Evolutionary conservation across 2,113 vertebrate genomes (phyloP).

Genomic region (Pseudorhombus dupliciocellatus): DNA sequence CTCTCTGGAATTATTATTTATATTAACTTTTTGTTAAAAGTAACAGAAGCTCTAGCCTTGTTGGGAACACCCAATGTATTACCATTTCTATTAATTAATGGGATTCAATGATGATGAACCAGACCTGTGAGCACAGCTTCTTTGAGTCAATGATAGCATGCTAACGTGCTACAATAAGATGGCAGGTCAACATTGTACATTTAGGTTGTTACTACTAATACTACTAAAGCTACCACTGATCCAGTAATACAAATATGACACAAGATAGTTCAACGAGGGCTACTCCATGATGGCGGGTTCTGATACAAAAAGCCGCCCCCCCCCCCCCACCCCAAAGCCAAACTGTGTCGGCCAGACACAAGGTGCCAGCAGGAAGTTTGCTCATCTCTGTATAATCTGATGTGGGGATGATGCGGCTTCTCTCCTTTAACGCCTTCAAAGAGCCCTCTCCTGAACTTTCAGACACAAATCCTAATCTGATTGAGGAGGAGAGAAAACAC

Average conservation of each 20-base stretch:
- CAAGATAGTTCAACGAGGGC: neutral
- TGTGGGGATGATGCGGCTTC: constrained; percentile 50
- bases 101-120: no score
- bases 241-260: neutral
- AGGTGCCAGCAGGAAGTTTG: constrained; percentile 69
- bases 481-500: constrained; percentile 54
- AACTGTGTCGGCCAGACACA: constrained; percentile 66
- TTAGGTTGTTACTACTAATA: neutral
- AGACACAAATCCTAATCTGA: constrained; percentile 60
- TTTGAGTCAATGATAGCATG: neutral
- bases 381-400: constrained; percentile 63
- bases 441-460: constrained; percentile 30
- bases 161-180: neutral
- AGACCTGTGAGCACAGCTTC: neutral
- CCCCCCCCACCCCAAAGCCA: constrained; percentile 65
- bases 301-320: constrained; percentile 11
- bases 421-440: constrained; percentile 63
- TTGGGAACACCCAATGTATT: no score
- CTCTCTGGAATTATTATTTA: no score
- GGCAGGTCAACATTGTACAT: neutral
- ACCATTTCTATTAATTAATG: no score
- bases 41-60: no score
- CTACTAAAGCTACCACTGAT: neutral
- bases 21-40: no score
- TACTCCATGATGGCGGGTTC: constrained; percentile 4